Conservation (phyloP, 2,797 vertebrate genomes). For the Sphenodon punctatus region DNA sequence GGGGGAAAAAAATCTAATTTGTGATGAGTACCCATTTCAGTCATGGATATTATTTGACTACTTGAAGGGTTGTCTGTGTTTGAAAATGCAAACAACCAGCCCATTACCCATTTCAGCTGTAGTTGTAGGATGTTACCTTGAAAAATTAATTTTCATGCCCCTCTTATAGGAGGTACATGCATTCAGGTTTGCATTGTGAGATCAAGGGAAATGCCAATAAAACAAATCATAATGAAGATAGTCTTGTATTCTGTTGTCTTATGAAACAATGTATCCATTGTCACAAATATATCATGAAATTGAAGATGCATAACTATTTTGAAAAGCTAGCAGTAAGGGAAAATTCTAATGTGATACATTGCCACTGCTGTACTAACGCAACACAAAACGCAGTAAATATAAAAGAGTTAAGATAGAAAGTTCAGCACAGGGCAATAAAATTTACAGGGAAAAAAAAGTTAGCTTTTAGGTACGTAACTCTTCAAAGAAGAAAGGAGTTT, state of each 20-base stretch:
- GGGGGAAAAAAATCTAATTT: no score
- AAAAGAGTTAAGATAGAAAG: not conserved
- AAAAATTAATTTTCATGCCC: not conserved
- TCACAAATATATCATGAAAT: not conserved
- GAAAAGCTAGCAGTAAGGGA: not conserved
- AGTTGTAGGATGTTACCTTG: no score
- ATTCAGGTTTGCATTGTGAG: not conserved
- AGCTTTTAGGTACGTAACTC: not conserved
- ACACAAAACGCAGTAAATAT: slow-evolving; percentile 3
- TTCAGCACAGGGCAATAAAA: not conserved
- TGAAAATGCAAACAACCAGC: no score
- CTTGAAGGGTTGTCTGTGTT: not conserved
- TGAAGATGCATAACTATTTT: not conserved
- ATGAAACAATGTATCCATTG: not conserved
- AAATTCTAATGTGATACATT: not conserved
- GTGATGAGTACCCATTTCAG: no score
- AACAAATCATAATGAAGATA: not conserved
- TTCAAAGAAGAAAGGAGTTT: no score
- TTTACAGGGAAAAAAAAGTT: not conserved
- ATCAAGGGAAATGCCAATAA: not conserved
- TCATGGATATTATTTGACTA: no score
- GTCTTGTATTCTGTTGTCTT: not conserved
- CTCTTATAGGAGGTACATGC: not conserved
- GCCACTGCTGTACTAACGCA: not conserved
- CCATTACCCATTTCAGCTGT: no score